Evolutionary conservation across 2,797 vertebrate genomes (phyloP).

Genomic region (Coccyzus lansbergi): DNA sequence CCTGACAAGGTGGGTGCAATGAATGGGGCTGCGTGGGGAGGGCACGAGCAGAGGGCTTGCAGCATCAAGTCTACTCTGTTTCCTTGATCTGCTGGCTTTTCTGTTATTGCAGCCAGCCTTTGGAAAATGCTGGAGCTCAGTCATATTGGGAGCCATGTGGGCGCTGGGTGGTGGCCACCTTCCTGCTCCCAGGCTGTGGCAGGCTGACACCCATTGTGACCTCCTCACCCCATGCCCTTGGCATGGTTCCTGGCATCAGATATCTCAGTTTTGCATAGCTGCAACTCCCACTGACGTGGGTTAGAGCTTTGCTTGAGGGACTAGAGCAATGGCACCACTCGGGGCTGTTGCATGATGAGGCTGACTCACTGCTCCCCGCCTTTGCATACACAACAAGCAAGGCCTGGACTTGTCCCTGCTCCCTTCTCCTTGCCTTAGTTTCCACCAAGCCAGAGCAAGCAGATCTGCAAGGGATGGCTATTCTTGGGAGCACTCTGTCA

Average conservation of each 20-base stretch:
- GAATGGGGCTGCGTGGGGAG: accelerated
- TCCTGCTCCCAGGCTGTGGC: background rate
- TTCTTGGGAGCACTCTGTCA: background rate
- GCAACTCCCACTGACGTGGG: conserved; percentile 14
- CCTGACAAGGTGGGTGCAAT: background rate
- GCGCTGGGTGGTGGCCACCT: background rate
- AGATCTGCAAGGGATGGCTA: background rate
- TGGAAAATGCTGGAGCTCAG: background rate
- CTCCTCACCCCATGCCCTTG: conserved; percentile 35
- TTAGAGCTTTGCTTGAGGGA: conserved; percentile 23
- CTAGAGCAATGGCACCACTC: background rate
- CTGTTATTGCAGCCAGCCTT: background rate
- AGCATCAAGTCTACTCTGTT: background rate
- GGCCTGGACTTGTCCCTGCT: conserved; percentile 15
- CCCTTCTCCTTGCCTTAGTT: background rate
- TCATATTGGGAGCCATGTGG: background rate
- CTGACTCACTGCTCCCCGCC: background rate
- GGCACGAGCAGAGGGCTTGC: background rate
- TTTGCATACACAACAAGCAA: background rate
- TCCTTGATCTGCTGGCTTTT: background rate
- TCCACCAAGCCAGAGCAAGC: background rate
- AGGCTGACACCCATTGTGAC: conserved; percentile 42
- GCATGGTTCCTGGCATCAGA: conserved; percentile 34
- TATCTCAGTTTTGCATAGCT: conserved; percentile 1
- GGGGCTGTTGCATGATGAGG: background rate